Evolutionary conservation across 1,140 invertebrate species (phyloP).

Genomic region (Papilio polytes): DNA sequence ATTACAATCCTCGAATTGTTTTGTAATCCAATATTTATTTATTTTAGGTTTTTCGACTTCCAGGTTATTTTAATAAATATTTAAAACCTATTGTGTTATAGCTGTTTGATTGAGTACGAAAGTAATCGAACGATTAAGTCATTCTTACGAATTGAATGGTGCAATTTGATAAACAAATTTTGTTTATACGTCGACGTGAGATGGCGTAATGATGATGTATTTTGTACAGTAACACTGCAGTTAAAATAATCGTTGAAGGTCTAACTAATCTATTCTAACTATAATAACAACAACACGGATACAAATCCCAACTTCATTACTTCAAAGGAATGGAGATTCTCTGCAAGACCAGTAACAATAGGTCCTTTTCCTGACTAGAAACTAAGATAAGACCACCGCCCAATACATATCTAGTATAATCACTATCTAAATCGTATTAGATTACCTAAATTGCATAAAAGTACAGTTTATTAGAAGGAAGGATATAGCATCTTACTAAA

Average conservation of each 20-base stretch:
- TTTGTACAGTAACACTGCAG: background rate
- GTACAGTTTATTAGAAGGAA: no score
- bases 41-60: background rate
- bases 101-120: background rate
- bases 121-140: background rate
- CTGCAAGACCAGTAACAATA: background rate
- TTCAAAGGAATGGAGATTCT: background rate
- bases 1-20: no score
- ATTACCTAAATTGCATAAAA: no score
- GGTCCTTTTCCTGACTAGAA: background rate
- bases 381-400: no score
- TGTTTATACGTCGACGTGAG: constrained; percentile 1
- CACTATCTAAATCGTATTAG: no score
- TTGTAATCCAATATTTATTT: no score
- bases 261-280: background rate
- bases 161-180: constrained; percentile 20
- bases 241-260: background rate
- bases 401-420: no score
- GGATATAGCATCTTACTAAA: no score
- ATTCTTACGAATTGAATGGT: constrained; percentile 25
- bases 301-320: background rate
- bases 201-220: constrained; percentile 23
- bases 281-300: background rate
- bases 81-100: background rate
- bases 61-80: background rate